Evolutionary conservation across 2,888 invertebrate species (phyloP).

Genomic region (Drosophila conformis): DNA sequence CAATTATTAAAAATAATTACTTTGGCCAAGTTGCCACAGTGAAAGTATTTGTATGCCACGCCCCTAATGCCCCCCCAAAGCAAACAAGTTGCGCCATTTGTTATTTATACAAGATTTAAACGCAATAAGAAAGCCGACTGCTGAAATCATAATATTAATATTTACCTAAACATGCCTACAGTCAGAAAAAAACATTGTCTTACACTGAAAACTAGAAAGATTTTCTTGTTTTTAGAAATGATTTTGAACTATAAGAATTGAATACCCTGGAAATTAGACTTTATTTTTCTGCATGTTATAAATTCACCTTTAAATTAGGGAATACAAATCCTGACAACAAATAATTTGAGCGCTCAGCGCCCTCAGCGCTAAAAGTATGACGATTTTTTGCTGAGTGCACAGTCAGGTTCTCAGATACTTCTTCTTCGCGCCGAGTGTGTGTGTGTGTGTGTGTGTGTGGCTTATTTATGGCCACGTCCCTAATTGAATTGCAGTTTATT

Average conservation of each 20-base stretch:
- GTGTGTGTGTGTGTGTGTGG: constrained; percentile 42
- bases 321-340: too few relatives aligned
- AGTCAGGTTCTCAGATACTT: constrained; percentile 2
- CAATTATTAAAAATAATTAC: constrained; percentile 81
- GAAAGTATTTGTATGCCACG: constrained; percentile 51
- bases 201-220: not conserved
- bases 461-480: constrained; percentile 74
- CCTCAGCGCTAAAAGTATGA: too few relatives aligned
- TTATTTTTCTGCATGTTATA: too few relatives aligned
- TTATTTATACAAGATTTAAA: constrained; percentile 72
- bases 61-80: constrained; percentile 11
- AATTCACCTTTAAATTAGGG: too few relatives aligned
- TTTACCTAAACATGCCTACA: constrained; percentile 73
- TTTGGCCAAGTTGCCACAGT: constrained; percentile 70
- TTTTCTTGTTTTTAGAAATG: not conserved
- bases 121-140: constrained; percentile 50
- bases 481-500: constrained; percentile 81
- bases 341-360: too few relatives aligned
- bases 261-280: too few relatives aligned
- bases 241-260: not conserved
- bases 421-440: constrained; percentile 8
- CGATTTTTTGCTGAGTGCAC: not conserved
- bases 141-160: constrained; percentile 70
- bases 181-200: constrained; percentile 2
- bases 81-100: constrained; percentile 69